Conservation (phyloP, 2,113 vertebrate species). For the Nerophis lumbriciformis region DNA sequence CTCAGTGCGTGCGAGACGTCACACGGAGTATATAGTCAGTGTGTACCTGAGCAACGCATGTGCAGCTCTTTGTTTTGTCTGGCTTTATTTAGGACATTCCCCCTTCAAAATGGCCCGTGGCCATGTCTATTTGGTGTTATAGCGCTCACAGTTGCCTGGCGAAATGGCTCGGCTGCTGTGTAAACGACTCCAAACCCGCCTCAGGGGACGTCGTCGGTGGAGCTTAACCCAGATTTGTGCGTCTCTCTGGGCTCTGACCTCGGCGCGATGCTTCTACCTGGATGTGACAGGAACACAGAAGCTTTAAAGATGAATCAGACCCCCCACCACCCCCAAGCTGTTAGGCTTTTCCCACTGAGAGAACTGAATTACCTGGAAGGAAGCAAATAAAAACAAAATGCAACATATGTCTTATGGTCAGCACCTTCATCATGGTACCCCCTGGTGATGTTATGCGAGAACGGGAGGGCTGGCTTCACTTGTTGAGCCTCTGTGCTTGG, state of each 20-base stretch:
- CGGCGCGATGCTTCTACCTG: constrained; percentile 46
- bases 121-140: neutral
- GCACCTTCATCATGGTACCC: neutral
- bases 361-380: constrained; percentile 53
- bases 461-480: neutral
- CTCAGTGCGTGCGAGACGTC: neutral
- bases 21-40: neutral
- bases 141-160: constrained; percentile 4
- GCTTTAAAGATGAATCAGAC: constrained; percentile 21
- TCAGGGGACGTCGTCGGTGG: constrained; percentile 47
- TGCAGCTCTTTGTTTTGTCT: neutral
- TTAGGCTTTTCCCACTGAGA: constrained; percentile 3
- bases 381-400: neutral
- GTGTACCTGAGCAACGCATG: neutral
- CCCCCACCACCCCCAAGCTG: neutral
- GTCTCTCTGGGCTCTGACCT: constrained; percentile 44
- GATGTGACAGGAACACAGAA: constrained; percentile 55
- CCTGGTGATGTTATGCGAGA: neutral
- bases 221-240: constrained; percentile 66
- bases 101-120: neutral
- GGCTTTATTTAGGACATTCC: constrained; percentile 4
- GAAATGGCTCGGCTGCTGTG: constrained; percentile 12
- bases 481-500: neutral
- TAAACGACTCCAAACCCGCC: constrained; percentile 32
- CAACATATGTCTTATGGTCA: neutral